Base-by-base conservation (phyloP, 2,888 invertebrate genomes). In the Creontiades dilutus region DNA sequence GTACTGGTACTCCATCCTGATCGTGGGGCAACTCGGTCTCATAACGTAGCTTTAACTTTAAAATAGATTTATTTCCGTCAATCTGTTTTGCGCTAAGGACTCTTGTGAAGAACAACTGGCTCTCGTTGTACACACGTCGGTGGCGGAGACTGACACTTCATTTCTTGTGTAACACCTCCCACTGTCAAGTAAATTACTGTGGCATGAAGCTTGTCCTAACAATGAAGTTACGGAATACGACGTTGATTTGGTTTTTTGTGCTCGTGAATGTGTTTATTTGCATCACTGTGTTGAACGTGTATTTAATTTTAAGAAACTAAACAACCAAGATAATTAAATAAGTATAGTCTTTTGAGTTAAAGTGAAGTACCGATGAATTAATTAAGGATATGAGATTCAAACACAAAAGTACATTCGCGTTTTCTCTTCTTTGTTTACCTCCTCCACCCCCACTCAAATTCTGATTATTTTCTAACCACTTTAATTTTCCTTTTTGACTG, bases 171-270 rank as follows among this genome's bases (percentile, higher is more conserved):
- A 84, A 81, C 85, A 68, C 82, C 75, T 78, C 78, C 82, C 75
- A 78, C 84, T 76, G 27, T 85, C 57, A 75, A 55, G 23, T 68
- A 47, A 61, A 28, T 55, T 27, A 75, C 85, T 90, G 86, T 90
- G 55, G 90, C 90, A 90, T 90, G 90, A 90, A 68, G 90, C 90
- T 90, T 90, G 90, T 85, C 81, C 82, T 28, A 75, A 82, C 82
- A 23, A 52, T 82, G 19, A 19, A 82, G 19, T 82, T 27, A 82
- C 52, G 19, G 52, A 16, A 52, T 48, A 52, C 46, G 48, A 52
- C 28, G 23, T 61, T 85, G 85, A 16, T 76, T 76, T 76, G 86
- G 19, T 86, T 75, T 55, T 48, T 82, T 89, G 61, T 89, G 89
- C 89, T 89, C 89, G 89, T 80, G 78, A 46, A 89, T 89, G 88